Base-by-base conservation (phyloP, 2,797 vertebrate species). In the Peromyscus nudipes region DNA sequence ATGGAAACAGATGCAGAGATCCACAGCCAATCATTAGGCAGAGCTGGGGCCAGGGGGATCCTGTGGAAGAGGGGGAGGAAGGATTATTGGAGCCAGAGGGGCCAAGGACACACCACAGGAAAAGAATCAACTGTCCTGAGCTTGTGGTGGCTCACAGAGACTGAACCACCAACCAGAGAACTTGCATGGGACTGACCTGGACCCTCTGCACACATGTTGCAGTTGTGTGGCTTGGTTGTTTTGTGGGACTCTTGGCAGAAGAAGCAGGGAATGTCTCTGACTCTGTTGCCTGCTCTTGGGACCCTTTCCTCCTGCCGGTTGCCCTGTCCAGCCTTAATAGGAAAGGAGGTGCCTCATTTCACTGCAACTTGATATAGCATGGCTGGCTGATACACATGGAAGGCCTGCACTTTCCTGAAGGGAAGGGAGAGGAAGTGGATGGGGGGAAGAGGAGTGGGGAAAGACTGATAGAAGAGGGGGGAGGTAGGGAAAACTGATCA, bases 381-480 rank as follows among this genome's bases (percentile, higher is more conserved):
- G 69, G 21, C n/a, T 73, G 69, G 3, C 21, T 40, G 3, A n/a
- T 73, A 73, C 23, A 21, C n/a, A 37, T 73, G 37, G 69, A 73
- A 12, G n/a, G 21, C 69, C 69, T 73, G n/a, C 69, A 73, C n/a
- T 73, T 40, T 37, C 21, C 19, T 73, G n/a, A 40, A 73, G 37
- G 69, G 69, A 73, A 73, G n/a, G 69, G 37, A 73, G n/a, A 73
- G 37, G 29, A 12, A 65, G 3, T 65, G 27, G 64, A 65, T 65
- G 3, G 7, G 9, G 21, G 16, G n/a, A 40, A 40, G 69, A 14
- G 29, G 62, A 9, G 23, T 0, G 7, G 29, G 12, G 6, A 3
- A 12, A 29, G 64, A 31, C 29, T 65, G 29, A 25, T 4, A 34
- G 29, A 29, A 34, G 13, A 40, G 69, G 21, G 37, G 1, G n/a